phyloP scores from a whole-genome alignment of 1,140 invertebrate genomes.

The Cryptotermes secundus region DNA sequence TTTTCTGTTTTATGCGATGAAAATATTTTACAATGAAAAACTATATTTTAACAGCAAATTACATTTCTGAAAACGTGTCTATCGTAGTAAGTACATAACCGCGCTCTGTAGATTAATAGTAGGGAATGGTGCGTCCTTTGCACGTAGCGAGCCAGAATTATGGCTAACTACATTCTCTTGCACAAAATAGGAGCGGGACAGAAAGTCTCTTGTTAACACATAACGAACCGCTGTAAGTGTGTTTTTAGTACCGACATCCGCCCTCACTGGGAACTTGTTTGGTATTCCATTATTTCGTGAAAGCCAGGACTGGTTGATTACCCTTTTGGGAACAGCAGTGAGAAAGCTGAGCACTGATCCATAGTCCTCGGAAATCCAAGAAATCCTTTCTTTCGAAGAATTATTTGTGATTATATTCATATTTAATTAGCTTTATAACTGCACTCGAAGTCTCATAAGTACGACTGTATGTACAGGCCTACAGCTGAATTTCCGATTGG shows the following conservation, averaged over 20 bases:
- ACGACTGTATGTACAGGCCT: no score
- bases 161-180: constrained; percentile 7
- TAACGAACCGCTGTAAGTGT: background rate
- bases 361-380: background rate
- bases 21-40: background rate
- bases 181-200: background rate
- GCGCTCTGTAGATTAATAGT: background rate
- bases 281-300: background rate
- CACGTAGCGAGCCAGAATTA: background rate
- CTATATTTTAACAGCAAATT: background rate
- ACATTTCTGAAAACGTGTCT: background rate
- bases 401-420: no score
- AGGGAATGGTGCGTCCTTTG: background rate
- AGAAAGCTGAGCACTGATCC: background rate
- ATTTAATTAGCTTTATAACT: no score
- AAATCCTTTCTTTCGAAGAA: background rate
- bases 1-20: background rate
- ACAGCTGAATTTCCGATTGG: no score
- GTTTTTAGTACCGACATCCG: background rate
- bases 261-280: background rate
- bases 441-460: no score
- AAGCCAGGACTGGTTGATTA: background rate
- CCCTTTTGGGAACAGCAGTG: background rate
- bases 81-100: background rate
- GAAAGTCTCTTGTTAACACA: background rate